Evolutionary conservation across 1,140 invertebrate genomes (phyloP), one percentile per base, ranked within the genome.

Genomic region (Onthophagus taurus): DNA sequence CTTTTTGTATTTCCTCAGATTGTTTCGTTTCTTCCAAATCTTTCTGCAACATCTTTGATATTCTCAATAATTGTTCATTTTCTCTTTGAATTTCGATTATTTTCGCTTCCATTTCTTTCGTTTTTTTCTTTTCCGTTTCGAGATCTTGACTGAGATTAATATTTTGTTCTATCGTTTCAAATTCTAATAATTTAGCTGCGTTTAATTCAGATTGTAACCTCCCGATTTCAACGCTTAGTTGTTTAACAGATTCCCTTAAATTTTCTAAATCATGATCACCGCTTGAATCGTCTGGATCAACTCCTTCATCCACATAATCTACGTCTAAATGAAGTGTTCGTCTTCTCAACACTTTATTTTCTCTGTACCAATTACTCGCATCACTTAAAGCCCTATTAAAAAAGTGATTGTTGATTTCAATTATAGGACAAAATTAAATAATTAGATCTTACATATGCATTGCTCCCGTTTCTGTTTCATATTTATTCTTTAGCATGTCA

Each of bases 261-360:
- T 79, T 75, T 55, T 82, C 78, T 29, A 81, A 67, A 50, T 83
- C 72, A 31, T 71, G 76, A 34, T 80, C 78, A 23, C 67, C 69
- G 49, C 72, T 75, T 0, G 69, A 65, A 57, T 78, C 77, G 23
- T 66, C 64, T 19, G 68, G 64, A 41, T 70, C 72, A 0, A 54
- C 55, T 4, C 58, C 61, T 39, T 58, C 54, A 42, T 69, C 67
- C 0, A 65, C 57, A 1, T 57, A 54, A 49, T 69, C 66, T 23
- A 43, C 50, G 14, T 57, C 52, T 2, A 83, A 63, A 6, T 74
- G 71, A 13, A 78, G 71, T 21, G 78, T 82, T 33, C 69, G 66
- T 46, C 81, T 63, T 58, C 82, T 81, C 26, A 84, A 58, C 49
- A 76, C 72, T 19, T 78, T 75, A 51, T 83, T 84, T 65, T 84